These are phyloP conservation scores for Hydractinia echinata DNA, from an alignment of 30 jellyfish, hydroid and myxozoan species.

Conservation along the genomic window DNA sequence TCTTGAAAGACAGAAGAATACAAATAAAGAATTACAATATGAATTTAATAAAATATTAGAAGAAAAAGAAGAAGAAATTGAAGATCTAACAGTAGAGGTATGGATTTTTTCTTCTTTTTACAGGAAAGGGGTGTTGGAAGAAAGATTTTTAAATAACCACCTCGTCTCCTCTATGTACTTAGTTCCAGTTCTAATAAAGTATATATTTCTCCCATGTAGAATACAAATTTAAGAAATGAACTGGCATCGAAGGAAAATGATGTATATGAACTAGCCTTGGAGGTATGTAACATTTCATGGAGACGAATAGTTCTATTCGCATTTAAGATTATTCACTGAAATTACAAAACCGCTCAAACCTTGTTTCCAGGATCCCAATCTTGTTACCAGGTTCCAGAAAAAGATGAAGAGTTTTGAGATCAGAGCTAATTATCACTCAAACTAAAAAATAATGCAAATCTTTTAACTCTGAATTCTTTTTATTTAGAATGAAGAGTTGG, in stretches of 20 bases:
- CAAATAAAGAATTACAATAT: background rate
- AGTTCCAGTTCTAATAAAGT: too few relatives aligned
- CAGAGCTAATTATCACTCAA: too few relatives aligned
- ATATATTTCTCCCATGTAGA: background rate
- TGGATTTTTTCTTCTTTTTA: background rate
- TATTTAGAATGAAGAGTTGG: conserved; percentile 16
- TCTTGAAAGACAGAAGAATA: background rate
- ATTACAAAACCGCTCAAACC: too few relatives aligned
- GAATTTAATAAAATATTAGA: background rate
- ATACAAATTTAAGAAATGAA: background rate
- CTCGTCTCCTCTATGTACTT: background rate
- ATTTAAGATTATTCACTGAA: too few relatives aligned
- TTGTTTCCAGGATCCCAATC: too few relatives aligned
- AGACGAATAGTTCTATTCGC: too few relatives aligned
- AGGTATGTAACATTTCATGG: too few relatives aligned
- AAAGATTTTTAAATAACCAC: background rate
- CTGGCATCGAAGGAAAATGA: background rate
- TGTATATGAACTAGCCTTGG: too few relatives aligned
- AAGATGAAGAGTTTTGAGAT: too few relatives aligned
- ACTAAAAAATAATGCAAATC: too few relatives aligned
- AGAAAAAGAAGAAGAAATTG: background rate
- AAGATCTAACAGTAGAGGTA: background rate
- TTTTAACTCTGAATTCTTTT: background rate
- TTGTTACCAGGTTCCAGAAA: too few relatives aligned
- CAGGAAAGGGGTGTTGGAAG: background rate